These are phyloP conservation scores for Coryphaenoides rupestris DNA, from an alignment of 2,113 vertebrate species.

Conservation along the genomic window DNA sequence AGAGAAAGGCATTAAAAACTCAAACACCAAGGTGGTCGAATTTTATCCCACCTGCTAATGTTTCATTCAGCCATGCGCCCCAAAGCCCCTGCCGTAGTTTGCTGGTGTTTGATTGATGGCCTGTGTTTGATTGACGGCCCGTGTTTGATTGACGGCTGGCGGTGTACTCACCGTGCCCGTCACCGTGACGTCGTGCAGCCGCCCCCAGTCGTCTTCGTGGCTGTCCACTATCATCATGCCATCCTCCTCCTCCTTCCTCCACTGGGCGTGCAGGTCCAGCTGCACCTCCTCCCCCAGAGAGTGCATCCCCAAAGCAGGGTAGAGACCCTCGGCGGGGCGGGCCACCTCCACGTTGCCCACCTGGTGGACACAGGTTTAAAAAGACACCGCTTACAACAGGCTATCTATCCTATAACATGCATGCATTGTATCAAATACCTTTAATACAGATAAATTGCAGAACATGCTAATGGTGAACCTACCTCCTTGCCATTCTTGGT, in stretches of 20 bases:
- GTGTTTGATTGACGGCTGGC: not conserved
- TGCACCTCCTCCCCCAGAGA: conserved; percentile 90
- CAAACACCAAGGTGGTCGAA: too few relatives aligned
- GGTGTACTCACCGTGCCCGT: conserved; percentile 79
- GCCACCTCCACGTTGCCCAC: conserved; percentile 79
- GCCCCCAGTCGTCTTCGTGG: conserved; percentile 89
- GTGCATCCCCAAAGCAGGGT: conserved; percentile 91
- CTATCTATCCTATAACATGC: too few relatives aligned
- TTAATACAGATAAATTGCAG: too few relatives aligned
- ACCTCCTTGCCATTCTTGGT: conserved; percentile 93
- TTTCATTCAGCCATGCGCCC: too few relatives aligned
- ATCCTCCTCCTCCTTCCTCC: conserved; percentile 83
- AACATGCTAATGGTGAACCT: conserved; percentile 43
- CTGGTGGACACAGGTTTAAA: conserved; percentile 53
- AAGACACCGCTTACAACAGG: too few relatives aligned
- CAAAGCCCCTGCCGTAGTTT: too few relatives aligned
- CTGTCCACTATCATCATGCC: conserved; percentile 93
- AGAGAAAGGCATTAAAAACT: too few relatives aligned
- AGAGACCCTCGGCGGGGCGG: conserved; percentile 81
- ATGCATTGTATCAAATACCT: too few relatives aligned
- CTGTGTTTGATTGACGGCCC: too few relatives aligned
- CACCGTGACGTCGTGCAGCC: conserved; percentile 84
- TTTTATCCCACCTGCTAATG: too few relatives aligned
- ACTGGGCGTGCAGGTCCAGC: conserved; percentile 85
- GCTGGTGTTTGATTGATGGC: too few relatives aligned